Evolutionary conservation across 2,797 vertebrate species (phyloP), one percentile per base, ranked within the genome.

Genomic region (Oreortyx pictus): DNA sequence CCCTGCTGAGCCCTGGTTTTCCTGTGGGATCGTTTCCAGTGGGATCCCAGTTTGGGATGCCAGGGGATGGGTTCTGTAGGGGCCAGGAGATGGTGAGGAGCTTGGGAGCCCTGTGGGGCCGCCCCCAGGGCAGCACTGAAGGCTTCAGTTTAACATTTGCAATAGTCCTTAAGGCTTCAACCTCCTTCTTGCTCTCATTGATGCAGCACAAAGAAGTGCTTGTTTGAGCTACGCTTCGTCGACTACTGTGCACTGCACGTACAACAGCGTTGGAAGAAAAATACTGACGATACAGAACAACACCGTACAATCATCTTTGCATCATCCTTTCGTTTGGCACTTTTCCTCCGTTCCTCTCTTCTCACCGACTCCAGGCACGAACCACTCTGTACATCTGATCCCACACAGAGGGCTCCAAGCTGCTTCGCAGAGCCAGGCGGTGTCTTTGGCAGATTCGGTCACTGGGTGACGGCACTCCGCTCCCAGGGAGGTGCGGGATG

Each of bases 121-220:
- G 11, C 41, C 54, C 43, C 61, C 1, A 1, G 66, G 81, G 76
- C 90, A 8, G 20, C 12, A 68, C 81, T 90, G 68, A 81, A 95
- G 89, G 92, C 90, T 85, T 54, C 65, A 14, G 72, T 78, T 39
- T 49, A 33, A 59, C 44, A 49, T 37, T 67, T 14, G 41, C 49
- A 31, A 60, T 41, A 86, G 87, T 94, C 78, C 86, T 95, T 95
- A 95, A 97, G 95, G 96, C 95, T 92, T 95, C 66, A 4, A 65
- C 67, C 90, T 93, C 64, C 72, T 86, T 88, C 71, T 6, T 16
- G 64, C 82, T 94, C 86, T 24, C 84, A 3, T 4, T 7, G 82
- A 76, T 81, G 44, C 77, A 77, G 74, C 25, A 75, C 80, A 83
- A 64, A 83, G 88, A 79, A 92, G 93, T 39, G 19, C 83, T 78